These are phyloP conservation scores for Brenthis daphne DNA, from an alignment of 2,888 invertebrate species.

Conservation along the genomic window DNA sequence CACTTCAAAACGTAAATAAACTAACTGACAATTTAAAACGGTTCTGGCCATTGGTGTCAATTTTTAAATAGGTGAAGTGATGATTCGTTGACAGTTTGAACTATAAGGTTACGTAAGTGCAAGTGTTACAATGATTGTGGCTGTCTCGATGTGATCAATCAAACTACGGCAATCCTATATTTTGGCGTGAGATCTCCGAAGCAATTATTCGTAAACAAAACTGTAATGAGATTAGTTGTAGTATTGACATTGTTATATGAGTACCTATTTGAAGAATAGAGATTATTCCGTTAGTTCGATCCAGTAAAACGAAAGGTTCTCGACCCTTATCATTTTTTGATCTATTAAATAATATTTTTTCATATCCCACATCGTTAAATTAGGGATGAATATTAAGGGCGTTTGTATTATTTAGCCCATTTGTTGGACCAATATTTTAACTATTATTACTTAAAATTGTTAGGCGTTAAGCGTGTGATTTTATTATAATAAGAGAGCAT, in stretches of 20 bases:
- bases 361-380: conserved; percentile 82
- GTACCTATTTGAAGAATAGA: conserved; percentile 76
- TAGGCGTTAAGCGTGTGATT: conserved; percentile 83
- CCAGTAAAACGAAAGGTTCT: conserved; percentile 73
- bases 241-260: conserved; percentile 82
- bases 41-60: conserved; percentile 69
- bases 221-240: conserved; percentile 82
- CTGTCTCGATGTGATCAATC: conserved; percentile 76
- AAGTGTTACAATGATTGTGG: conserved; percentile 65
- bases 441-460: conserved; percentile 83
- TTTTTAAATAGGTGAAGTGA: conserved; percentile 69
- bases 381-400: conserved; percentile 83
- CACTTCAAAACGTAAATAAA: conserved; percentile 60
- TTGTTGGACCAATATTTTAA: conserved; percentile 83
- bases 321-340: conserved; percentile 81
- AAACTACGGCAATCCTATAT: conserved; percentile 63
- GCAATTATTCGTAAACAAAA: conserved; percentile 77
- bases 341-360: conserved; percentile 82
- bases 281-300: conserved; percentile 76
- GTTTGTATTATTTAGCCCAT: conserved; percentile 83
- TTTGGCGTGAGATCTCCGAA: conserved; percentile 73
- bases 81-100: conserved; percentile 53
- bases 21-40: conserved; percentile 48
- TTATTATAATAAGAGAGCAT: conserved; percentile 81
- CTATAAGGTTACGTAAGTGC: conserved; percentile 64